Conservation (phyloP, 2,888 invertebrate species). For the Artemia sinica region DNA sequence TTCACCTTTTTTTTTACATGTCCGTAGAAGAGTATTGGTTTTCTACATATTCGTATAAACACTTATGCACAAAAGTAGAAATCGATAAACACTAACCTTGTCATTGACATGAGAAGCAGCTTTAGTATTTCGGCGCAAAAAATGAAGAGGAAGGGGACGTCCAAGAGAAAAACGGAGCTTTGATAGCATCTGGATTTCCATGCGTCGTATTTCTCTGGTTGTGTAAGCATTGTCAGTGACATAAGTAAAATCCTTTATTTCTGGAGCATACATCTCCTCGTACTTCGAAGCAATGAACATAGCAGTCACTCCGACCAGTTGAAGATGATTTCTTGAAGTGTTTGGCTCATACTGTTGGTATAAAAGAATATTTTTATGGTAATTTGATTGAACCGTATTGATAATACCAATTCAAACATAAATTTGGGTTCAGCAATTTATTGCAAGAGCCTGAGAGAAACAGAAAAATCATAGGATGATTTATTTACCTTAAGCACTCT, state of each 20-base stretch:
- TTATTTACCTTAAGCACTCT: too few relatives aligned
- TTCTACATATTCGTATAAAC: too few relatives aligned
- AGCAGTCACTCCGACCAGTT: constrained; percentile 87
- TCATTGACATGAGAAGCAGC: constrained; percentile 40
- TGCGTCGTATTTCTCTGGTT: constrained; percentile 54
- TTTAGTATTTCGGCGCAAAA: constrained; percentile 59
- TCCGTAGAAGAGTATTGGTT: too few relatives aligned
- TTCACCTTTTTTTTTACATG: too few relatives aligned
- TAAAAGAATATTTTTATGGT: constrained; percentile 16
- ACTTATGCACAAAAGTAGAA: not conserved
- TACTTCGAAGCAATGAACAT: constrained; percentile 95
- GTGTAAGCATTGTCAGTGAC: constrained; percentile 94
- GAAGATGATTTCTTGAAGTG: constrained; percentile 75
- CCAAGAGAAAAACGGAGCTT: constrained; percentile 63
- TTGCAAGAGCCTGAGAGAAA: too few relatives aligned
- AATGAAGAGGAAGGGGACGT: constrained; percentile 69
- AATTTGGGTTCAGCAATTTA: too few relatives aligned
- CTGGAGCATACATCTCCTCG: constrained; percentile 94
- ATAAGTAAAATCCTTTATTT: constrained; percentile 85
- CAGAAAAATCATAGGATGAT: too few relatives aligned
- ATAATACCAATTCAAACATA: too few relatives aligned
- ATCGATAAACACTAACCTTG: constrained; percentile 34
- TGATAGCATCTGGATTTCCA: constrained; percentile 61
- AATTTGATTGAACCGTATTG: too few relatives aligned
- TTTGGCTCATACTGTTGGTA: constrained; percentile 78